Evolutionary conservation across 2,888 invertebrate genomes (phyloP).

Genomic region (Andrena dorsata): DNA sequence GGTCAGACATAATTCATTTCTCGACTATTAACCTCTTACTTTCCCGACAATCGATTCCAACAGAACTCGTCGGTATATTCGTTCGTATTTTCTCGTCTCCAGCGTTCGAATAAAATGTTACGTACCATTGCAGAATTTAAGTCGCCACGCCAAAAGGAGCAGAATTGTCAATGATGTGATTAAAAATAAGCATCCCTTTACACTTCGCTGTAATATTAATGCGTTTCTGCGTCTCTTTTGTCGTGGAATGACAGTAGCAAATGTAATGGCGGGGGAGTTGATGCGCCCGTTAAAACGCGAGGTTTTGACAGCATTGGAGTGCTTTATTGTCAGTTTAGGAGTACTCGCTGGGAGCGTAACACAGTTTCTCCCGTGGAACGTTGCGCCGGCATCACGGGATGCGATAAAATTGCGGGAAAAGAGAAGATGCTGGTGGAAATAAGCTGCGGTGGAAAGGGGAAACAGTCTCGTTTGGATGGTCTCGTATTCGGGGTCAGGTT

Average conservation of each 20-base stretch:
- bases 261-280: too few relatives aligned
- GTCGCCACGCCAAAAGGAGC: too few relatives aligned
- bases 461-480: constrained; percentile 31
- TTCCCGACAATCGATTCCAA: background rate
- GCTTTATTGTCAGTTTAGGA: background rate
- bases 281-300: background rate
- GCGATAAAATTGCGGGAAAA: constrained; percentile 30
- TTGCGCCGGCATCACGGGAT: constrained; percentile 25
- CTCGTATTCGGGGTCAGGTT: constrained; percentile 39
- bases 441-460: constrained; percentile 3
- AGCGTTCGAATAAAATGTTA: too few relatives aligned
- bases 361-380: background rate
- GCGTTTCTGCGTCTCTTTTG: too few relatives aligned
- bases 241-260: too few relatives aligned
- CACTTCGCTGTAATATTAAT: too few relatives aligned
- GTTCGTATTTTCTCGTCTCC: background rate
- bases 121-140: too few relatives aligned
- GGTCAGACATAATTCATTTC: background rate
- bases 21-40: constrained; percentile 8
- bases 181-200: too few relatives aligned
- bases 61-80: background rate
- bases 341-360: background rate
- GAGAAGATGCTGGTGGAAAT: background rate
- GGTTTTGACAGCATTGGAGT: background rate
- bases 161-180: too few relatives aligned